Evolutionary conservation across 2,888 invertebrate genomes (phyloP), one percentile per base, ranked within the genome.

Genomic region (Baronia brevicornis): DNA sequence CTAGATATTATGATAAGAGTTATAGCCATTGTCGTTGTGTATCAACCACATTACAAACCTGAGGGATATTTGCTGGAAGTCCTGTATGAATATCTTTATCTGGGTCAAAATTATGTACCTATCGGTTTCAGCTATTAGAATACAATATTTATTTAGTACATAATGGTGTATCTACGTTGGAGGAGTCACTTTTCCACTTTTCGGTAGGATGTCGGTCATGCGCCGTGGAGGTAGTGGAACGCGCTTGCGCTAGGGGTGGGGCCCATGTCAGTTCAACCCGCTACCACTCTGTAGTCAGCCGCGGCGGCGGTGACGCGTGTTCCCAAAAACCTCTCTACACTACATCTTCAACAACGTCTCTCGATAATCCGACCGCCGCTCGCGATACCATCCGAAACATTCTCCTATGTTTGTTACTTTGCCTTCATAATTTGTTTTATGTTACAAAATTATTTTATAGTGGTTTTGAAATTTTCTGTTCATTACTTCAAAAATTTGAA

Each of bases 151-250:
- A 72, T 79, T 77, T 78, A 79, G 72, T 79, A 84, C 65, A 82
- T 82, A 82, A 74, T 71, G 71, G 64, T 75, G 63, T 78, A 78
- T 75, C 71, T 82, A 71, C 65, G 64, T 64, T 74, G 80, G 75
- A 84, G 82, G 82, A 84, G 82, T 84, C 80, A 72, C 82, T 82
- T 80, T 80, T 80, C 72, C 66, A 80, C 69, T 79, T 82, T 77
- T 72, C 65, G 64, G 80, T 79, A 75, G 82, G 82, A 74, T 71
- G 78, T 72, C 65, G 72, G 72, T 70, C 84, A 78, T 82, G 84
- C 82, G 82, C 79, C 50, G 39, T 66, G 60, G 60, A 20, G 51
- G 43, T 28, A 33, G 43, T 28, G 41, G 38, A 60, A 43, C 47
- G 68, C 79, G 84, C 80, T 29, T 70, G 75, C 80, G 77, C 69